These are phyloP conservation scores for Silurus asotus DNA, from an alignment of 2,113 vertebrate species.

Conservation along the genomic window DNA sequence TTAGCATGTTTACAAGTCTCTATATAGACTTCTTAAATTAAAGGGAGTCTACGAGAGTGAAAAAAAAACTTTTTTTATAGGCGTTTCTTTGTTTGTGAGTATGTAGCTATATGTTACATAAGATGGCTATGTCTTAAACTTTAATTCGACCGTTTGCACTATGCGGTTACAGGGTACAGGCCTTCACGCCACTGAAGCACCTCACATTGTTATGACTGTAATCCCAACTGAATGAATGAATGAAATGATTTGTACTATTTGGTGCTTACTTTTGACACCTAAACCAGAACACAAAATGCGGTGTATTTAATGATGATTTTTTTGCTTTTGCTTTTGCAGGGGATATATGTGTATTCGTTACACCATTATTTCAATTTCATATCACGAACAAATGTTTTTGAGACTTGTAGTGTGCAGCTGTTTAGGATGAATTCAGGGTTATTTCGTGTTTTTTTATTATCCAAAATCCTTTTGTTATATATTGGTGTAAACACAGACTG, in stretches of 20 bases:
- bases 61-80: conserved; percentile 16
- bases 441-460: conserved; percentile 27
- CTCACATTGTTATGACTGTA: not conserved
- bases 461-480: conserved; percentile 30
- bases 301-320: not conserved
- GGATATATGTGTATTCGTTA: not conserved
- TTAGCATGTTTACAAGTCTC: conserved; percentile 56
- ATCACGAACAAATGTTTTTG: conserved; percentile 1
- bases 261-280: not conserved
- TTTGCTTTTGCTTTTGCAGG: not conserved
- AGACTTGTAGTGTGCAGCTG: conserved; percentile 23
- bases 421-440: conserved; percentile 34
- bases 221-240: conserved; percentile 1
- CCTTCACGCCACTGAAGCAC: conserved; percentile 24
- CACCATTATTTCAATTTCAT: not conserved
- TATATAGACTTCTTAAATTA: conserved; percentile 51
- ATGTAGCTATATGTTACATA: conserved; percentile 20
- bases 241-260: not conserved
- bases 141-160: conserved; percentile 70
- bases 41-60: conserved; percentile 55
- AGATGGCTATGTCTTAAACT: conserved; percentile 53
- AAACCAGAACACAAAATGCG: not conserved
- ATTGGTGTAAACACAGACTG: conserved; percentile 53
- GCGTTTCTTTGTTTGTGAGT: conserved; percentile 30
- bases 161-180: conserved; percentile 75